Conservation (phyloP, 2,888 invertebrate species). For the Electrophaes corylata region DNA sequence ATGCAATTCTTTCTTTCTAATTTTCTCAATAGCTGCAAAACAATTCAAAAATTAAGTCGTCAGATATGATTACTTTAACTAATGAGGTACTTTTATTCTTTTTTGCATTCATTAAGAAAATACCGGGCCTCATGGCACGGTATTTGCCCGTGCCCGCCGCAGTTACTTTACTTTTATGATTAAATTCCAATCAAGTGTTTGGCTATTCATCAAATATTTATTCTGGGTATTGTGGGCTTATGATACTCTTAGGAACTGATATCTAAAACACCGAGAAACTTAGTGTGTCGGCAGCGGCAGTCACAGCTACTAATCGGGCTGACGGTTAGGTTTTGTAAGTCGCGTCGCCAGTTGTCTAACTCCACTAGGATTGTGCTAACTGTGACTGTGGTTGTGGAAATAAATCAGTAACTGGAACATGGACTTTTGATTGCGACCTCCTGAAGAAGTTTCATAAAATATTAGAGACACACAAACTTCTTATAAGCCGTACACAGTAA, state of each 20-base stretch:
- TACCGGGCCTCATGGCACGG: neutral
- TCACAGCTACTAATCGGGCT: no score
- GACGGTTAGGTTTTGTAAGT: no score
- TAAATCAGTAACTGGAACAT: no score
- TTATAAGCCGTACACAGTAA: no score
- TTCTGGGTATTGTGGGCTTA: neutral
- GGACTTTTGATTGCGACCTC: no score
- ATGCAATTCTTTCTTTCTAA: conserved; percentile 12
- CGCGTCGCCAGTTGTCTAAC: no score
- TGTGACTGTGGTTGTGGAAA: no score
- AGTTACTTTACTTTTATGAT: neutral
- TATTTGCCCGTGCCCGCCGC: neutral
- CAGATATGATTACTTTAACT: neutral
- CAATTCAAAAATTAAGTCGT: neutral
- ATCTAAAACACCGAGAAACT: neutral
- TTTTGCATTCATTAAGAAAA: conserved; percentile 1
- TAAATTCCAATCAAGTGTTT: neutral
- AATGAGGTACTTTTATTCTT: neutral
- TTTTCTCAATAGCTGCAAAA: conserved; percentile 6
- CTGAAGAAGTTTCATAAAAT: no score
- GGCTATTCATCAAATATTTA: neutral
- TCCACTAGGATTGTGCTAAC: no score
- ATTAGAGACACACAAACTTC: no score
- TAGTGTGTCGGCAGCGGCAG: no score
- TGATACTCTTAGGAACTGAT: neutral